Evolutionary conservation across 2,888 invertebrate species (phyloP).

Genomic region (Selenia dentaria): DNA sequence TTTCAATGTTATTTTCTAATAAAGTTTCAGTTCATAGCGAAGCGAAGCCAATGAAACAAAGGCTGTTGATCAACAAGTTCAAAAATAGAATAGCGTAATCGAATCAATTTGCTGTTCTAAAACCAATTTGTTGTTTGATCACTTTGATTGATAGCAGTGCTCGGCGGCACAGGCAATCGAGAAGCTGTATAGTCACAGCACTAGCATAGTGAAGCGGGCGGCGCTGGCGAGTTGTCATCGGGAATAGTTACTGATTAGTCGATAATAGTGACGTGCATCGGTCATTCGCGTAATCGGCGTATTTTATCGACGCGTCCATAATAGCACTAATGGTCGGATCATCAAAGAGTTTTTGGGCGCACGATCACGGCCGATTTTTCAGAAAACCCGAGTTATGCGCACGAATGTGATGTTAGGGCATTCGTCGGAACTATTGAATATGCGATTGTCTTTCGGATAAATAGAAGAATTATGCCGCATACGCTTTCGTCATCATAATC

Average conservation of each 20-base stretch:
- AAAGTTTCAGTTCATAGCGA: conserved; percentile 17
- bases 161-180: conserved; percentile 12
- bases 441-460: conserved; percentile 28
- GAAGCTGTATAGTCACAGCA: conserved; percentile 10
- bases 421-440: conserved; percentile 30
- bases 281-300: conserved; percentile 33
- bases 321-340: conserved; percentile 71
- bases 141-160: conserved; percentile 31
- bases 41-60: no score
- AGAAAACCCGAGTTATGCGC: conserved; percentile 69
- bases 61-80: conserved; percentile 19
- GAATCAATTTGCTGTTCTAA: conserved; percentile 33
- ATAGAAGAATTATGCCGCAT: conserved; percentile 6
- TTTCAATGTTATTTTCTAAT: no score
- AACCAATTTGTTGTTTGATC: conserved; percentile 36
- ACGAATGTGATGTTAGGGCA: conserved; percentile 57
- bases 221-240: conserved; percentile 51
- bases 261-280: conserved; percentile 40
- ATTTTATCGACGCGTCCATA: conserved; percentile 67
- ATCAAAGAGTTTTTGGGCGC: conserved; percentile 72
- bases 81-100: conserved; percentile 27
- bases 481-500: neutral
- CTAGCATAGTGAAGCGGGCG: conserved; percentile 34
- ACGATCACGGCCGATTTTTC: conserved; percentile 72
- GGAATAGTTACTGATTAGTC: conserved; percentile 56